Base-by-base conservation (phyloP, 2,113 vertebrate genomes). In the Orthonyx spaldingii region DNA sequence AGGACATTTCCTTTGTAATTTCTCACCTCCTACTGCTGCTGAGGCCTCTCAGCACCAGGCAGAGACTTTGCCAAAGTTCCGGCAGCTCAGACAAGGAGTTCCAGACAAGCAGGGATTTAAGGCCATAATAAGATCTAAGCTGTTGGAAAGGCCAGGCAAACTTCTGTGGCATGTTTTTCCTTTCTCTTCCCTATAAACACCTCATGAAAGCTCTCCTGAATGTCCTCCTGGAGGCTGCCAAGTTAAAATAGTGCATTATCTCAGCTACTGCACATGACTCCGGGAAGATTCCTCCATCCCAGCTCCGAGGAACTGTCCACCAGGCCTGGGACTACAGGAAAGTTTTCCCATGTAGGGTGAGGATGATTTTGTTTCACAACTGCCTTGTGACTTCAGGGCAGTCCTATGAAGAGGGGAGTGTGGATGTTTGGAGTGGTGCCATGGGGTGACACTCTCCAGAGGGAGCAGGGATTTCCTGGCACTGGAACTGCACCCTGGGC, bases 161-260 rank as follows among this genome's bases (percentile, higher is more conserved):
- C 94, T 96, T 91, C 81, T 91, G 89, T 85, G 96, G 91, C 89
- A 95, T 79, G 95, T 87, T 76, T 91, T 97, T 91, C 91, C 91
- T 93, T 89, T 96, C 94, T 72, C 42, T 82, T 69, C 53, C 75
- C 87, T 91, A 65, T 93, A 96, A 96, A 96, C 94, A 96, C 70
- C 93, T 76, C 21, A 2, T 33, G 91, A 63, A 81, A 92, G 91
- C 89, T 47, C 59, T 91, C 84, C 55, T 77, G 82, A 72, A 70
- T 39, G 86, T 57, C 82, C 69, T 74, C 66, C 42, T 12, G 53
- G 81, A 96, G 42, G 50, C 93, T 85, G 94, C 95, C 94, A 77
- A 91, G 84, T 69, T 63, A 94, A 94, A 95, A 69, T 37, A 93
- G 70, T 4, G 39, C 95, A 95, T 96, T 95, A 84, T 61, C 90